Base-by-base conservation (phyloP, 2,113 vertebrate species). In the Scopus umbretta region DNA sequence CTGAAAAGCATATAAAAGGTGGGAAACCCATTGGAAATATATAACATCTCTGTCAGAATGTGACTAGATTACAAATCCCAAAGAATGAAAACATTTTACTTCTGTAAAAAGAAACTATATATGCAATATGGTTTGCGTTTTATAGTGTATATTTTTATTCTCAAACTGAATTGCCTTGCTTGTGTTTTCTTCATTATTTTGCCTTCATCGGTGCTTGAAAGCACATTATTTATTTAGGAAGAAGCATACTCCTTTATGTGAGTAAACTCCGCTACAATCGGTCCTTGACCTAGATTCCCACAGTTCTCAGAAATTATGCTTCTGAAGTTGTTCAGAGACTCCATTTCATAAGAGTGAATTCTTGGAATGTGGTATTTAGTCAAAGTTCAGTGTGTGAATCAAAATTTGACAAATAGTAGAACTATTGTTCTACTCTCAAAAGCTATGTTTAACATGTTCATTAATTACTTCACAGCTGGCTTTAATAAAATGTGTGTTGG, bases 231-330 rank as follows among this genome's bases (percentile, higher is more conserved):
- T 86, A 56, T 91, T 93, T 91, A 79, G 74, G 38, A 87, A 93
- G 90, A 71, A 71, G 6, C 47, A 65, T 68, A 17, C 21, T 61
- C 13, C 34, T 80, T 81, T 79, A 68, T 65, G 34, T 78, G 58
- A 86, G 67, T 59, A 92, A 85, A 84, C 78, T 94, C 58, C 84
- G 30, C 63, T 80, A 49, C 40, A 86, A 86, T 75, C 73, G 94
- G 45, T 70, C 45, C 50, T 90, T 95, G 92, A 97, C 92, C 94
- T 94, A 94, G 86, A 96, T 96, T 94, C 38, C 23, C 32, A 32
- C 53, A 93, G 58, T 85, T 96, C 80, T 92, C 72, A 88, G 59
- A 96, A 96, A 84, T 86, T 43, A 58, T 42, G 15, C 79, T 86
- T 86, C 52, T 94, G 62, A 87, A 93, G 34, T 67, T 80, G 36